These are phyloP conservation scores for Apotomis capreana DNA, from an alignment of 2,888 invertebrate genomes.

Conservation along the genomic window DNA sequence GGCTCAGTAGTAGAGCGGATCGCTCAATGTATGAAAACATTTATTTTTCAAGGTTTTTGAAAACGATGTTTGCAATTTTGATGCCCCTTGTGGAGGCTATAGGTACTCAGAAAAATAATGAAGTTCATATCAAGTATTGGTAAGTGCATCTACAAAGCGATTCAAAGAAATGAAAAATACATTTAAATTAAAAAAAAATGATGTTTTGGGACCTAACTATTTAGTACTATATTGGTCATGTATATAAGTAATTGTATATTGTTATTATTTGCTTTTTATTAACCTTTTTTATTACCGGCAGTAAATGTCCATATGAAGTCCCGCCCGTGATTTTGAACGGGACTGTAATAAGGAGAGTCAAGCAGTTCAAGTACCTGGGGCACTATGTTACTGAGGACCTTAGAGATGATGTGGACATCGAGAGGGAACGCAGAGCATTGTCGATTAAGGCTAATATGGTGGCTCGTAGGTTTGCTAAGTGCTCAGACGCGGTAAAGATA, in stretches of 20 bases:
- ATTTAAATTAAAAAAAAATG: background rate
- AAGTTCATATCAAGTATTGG: conserved; percentile 9
- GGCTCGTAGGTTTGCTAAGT: no score
- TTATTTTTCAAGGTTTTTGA: conserved; percentile 4
- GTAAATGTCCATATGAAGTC: no score
- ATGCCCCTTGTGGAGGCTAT: background rate
- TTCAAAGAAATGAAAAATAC: background rate
- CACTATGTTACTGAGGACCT: no score
- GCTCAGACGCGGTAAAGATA: no score
- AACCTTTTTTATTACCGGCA: no score
- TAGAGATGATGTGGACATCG: no score
- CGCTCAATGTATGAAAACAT: background rate
- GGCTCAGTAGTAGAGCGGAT: background rate
- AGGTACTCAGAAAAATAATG: background rate
- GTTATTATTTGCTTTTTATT: background rate
- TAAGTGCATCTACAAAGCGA: conserved; percentile 10
- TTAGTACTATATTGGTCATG: background rate
- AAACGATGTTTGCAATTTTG: conserved; percentile 2
- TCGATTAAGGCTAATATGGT: no score
- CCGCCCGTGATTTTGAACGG: no score
- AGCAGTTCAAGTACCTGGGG: no score
- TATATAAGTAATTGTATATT: conserved; percentile 7
- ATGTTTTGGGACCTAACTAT: conserved; percentile 4
- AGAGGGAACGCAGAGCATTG: no score
- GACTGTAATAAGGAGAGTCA: no score